Evolutionary conservation across 2,888 invertebrate genomes (phyloP), one percentile per base, ranked within the genome.

Genomic region (Mythimna lalbum): DNA sequence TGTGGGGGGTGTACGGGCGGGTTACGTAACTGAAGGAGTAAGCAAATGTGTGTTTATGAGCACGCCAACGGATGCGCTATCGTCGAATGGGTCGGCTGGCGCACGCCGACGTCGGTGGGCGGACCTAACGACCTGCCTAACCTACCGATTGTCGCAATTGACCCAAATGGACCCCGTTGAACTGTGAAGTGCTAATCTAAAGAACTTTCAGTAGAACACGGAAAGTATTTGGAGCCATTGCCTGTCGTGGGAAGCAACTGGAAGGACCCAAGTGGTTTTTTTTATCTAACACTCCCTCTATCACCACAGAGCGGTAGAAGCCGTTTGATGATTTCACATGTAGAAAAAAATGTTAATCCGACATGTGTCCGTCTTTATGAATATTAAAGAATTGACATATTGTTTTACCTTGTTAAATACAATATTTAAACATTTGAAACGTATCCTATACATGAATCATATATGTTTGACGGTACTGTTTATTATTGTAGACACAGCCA

Each of bases 81-180:
- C 69, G 70, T 62, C 49, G 72, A 70, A 71, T 83, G 85, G 85
- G 83, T 83, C 82, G 77, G 52, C 65, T 74, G 70, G 76, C 70
- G 78, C 78, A 81, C 76, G 73, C 56, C 71, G 79, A 17, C 68
- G 17, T n/a, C 66, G 43, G 87, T 88, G 87, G 89, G 89, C 88
- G 87, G 86, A 81, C 73, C 75, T 81, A 80, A 83, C 86, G 87
- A 90, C 85, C 87, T 73, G 52, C 57, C 50, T 76, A 47, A 76
- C 67, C 79, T 86, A 86, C 80, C 85, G 87, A 90, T 90, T 90
- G 88, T 88, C 88, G 89, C 90, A 91, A 90, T 90, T 91, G 92
- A 92, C 91, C 91, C 83, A 90, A 91, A 93, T 91, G 90, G 86
- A 88, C 82, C 78, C 82, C 78, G 80, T 88, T 88, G 87, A 82